Evolutionary conservation across 2,113 vertebrate genomes (phyloP).

Genomic region (Nesoenas mayeri): DNA sequence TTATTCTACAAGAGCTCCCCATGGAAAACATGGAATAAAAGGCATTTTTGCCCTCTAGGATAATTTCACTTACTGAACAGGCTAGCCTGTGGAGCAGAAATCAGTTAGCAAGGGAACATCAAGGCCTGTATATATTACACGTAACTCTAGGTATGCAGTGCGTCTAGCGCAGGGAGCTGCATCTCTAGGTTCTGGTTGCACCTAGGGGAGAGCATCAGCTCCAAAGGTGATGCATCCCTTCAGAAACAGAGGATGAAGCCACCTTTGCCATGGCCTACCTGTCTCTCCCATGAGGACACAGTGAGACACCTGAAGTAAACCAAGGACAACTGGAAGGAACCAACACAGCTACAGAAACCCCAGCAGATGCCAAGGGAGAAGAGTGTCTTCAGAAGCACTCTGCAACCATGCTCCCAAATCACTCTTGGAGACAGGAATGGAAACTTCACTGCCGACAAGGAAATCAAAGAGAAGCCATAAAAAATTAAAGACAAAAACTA

Average conservation of each 20-base stretch:
- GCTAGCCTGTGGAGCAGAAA: not conserved
- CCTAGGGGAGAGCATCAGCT: accelerated
- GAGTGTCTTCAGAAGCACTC: not conserved
- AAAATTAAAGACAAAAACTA: not conserved
- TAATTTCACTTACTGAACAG: not conserved
- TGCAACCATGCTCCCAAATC: not conserved
- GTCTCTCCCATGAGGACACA: not conserved
- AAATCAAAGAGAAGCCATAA: not conserved
- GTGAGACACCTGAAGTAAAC: not conserved
- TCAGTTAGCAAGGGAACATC: not conserved
- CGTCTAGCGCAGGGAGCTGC: not conserved
- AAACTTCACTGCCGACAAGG: not conserved
- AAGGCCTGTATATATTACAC: not conserved
- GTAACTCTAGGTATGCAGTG: not conserved
- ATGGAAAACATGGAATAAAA: not conserved
- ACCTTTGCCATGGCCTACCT: not conserved
- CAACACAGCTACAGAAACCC: not conserved
- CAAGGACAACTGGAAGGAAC: not conserved
- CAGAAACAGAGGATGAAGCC: not conserved
- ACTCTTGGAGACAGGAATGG: not conserved
- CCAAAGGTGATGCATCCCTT: not conserved
- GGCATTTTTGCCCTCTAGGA: not conserved
- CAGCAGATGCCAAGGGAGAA: not conserved
- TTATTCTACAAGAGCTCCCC: not conserved
- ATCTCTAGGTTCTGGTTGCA: not conserved